Conservation (phyloP, 2,113 vertebrate species). For the Thermophis baileyi region DNA sequence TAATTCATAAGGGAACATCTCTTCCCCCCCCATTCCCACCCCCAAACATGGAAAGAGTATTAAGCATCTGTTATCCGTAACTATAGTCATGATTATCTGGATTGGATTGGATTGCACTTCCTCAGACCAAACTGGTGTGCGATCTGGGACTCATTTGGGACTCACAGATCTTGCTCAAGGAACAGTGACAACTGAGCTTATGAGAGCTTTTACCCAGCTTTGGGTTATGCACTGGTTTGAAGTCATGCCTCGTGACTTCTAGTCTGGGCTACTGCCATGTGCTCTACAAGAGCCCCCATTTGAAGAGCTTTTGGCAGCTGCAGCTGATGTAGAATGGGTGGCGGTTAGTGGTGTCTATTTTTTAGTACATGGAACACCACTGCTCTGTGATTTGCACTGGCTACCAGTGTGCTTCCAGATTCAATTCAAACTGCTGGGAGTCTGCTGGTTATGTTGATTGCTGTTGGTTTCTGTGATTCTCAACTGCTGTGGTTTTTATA, state of each 20-base stretch:
- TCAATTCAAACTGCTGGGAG: not conserved
- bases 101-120: not conserved
- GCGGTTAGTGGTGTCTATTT: not conserved
- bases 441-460: not conserved
- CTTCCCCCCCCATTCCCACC: not conserved
- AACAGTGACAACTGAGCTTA: not conserved
- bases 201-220: not conserved
- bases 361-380: not conserved
- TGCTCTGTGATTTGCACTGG: not conserved
- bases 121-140: not conserved
- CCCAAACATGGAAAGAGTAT: not conserved
- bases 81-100: not conserved
- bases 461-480: not conserved
- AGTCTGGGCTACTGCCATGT: not conserved
- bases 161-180: not conserved
- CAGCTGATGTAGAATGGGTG: not conserved
- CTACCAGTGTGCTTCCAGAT: not conserved
- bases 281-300: not conserved
- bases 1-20: not conserved
- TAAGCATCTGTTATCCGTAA: not conserved
- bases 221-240: not conserved
- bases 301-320: not conserved
- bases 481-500: not conserved
- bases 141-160: not conserved
- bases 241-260: not conserved